These are phyloP conservation scores for Acropternis orthonyx DNA, from an alignment of 2,797 vertebrate genomes.

Conservation along the genomic window DNA sequence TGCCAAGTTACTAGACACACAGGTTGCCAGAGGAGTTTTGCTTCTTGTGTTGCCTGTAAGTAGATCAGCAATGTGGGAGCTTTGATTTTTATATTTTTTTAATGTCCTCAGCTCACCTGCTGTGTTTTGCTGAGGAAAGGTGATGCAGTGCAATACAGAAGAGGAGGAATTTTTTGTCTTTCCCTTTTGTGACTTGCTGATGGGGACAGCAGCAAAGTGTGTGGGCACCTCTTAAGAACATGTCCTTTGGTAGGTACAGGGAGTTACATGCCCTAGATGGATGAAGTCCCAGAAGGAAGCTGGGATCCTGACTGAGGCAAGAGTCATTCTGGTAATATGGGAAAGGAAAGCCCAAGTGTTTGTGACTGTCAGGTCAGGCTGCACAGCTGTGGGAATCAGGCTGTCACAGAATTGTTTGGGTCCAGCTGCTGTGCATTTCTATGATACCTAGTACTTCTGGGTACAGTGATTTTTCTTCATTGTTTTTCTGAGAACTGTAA, in stretches of 20 bases:
- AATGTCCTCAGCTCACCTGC: neutral
- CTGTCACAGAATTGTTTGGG: neutral
- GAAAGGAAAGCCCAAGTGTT: neutral
- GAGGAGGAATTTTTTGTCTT: neutral
- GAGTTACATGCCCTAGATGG: neutral
- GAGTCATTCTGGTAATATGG: neutral
- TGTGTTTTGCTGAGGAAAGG: neutral
- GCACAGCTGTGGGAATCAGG: rapidly evolving
- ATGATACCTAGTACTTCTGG: neutral
- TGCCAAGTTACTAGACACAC: neutral
- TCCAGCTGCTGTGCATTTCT: neutral
- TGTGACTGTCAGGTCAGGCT: neutral
- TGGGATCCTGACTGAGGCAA: neutral
- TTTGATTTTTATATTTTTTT: neutral
- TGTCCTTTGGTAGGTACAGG: neutral
- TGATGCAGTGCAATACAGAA: neutral
- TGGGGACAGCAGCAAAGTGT: neutral
- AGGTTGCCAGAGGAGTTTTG: slow-evolving; percentile 19
- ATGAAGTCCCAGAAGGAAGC: neutral
- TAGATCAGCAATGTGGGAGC: neutral
- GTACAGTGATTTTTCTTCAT: neutral
- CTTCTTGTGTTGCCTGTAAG: neutral
- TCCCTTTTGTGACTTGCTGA: neutral
- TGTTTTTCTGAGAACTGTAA: neutral
- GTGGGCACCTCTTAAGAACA: neutral